A percentile compares a stretch with the other conserved stretches of the same genome.
These are phyloP conservation scores for Schizopygopsis malacanthus DNA, from an alignment of 2,797 vertebrate genomes.

Conservation along the genomic window DNA sequence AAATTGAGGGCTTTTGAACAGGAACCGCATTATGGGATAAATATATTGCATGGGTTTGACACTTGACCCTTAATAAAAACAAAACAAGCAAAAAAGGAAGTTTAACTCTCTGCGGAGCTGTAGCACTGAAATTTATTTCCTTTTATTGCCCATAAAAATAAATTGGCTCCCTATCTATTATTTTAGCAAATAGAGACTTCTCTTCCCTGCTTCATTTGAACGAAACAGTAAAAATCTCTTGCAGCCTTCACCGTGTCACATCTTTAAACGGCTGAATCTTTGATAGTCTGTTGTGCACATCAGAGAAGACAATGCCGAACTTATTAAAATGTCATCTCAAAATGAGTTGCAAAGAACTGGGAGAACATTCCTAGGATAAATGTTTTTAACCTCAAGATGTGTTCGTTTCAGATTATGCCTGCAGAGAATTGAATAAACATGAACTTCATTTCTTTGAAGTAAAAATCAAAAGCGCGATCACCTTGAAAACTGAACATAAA, in stretches of 20 bases:
- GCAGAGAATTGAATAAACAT: neutral
- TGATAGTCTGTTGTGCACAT: constrained; percentile 9
- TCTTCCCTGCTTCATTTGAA: constrained; percentile 69
- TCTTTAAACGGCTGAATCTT: constrained; percentile 1
- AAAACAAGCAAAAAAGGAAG: constrained; percentile 69
- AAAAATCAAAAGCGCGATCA: constrained; percentile 17
- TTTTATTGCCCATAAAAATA: constrained; percentile 80
- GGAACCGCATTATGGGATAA: constrained; percentile 54
- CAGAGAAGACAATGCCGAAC: constrained; percentile 9
- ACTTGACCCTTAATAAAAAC: constrained; percentile 80
- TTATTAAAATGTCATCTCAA: neutral
- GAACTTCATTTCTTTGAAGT: neutral
- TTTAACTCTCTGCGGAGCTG: constrained; percentile 66
- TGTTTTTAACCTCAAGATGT: constrained; percentile 14
- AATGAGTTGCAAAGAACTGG: neutral
- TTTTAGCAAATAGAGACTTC: constrained; percentile 61
- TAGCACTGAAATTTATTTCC: constrained; percentile 77
- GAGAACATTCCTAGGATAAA: constrained; percentile 8
- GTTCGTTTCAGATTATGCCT: neutral
- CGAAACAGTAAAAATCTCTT: constrained; percentile 58
- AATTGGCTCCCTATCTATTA: constrained; percentile 68
- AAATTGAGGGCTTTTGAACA: constrained; percentile 28
- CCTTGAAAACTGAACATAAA: constrained; percentile 13
- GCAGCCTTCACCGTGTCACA: constrained; percentile 20
- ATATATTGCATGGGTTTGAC: constrained; percentile 78